These are phyloP conservation scores for Sinocyclocheilus anophthalmus DNA, from an alignment of 2,113 vertebrate species.

Conservation along the genomic window DNA sequence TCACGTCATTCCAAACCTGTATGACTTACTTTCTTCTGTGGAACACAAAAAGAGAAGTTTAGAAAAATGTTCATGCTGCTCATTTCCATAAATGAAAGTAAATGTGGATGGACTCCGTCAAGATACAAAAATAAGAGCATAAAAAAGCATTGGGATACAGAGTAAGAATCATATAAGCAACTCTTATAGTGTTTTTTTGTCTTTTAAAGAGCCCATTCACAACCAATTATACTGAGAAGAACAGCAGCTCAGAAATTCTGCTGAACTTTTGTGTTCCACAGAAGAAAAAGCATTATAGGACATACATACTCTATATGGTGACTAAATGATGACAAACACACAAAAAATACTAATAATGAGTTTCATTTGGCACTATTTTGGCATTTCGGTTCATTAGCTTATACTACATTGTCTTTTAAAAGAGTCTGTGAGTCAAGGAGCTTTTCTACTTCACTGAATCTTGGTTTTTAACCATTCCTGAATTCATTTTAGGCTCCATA, in stretches of 20 bases:
- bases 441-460: not conserved
- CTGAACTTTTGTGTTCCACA: not conserved
- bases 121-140: not conserved
- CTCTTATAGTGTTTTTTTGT: not conserved
- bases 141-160: not conserved
- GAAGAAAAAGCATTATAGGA: too few relatives aligned
- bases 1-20: not conserved
- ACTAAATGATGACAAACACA: not conserved
- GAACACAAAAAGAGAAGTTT: not conserved
- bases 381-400: not conserved
- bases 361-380: not conserved
- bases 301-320: not conserved
- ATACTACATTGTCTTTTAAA: not conserved
- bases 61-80: not conserved
- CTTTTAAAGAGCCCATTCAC: too few relatives aligned
- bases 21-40: not conserved
- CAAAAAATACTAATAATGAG: not conserved
- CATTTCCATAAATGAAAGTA: not conserved
- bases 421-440: too few relatives aligned
- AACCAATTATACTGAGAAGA: too few relatives aligned
- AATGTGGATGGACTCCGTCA: not conserved
- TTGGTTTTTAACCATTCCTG: constrained; percentile 12
- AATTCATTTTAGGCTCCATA: constrained; percentile 4
- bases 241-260: not conserved
- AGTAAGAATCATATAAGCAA: not conserved